These are phyloP conservation scores for Cheilosia pagana DNA, from an alignment of 2,888 invertebrate genomes.

Conservation along the genomic window DNA sequence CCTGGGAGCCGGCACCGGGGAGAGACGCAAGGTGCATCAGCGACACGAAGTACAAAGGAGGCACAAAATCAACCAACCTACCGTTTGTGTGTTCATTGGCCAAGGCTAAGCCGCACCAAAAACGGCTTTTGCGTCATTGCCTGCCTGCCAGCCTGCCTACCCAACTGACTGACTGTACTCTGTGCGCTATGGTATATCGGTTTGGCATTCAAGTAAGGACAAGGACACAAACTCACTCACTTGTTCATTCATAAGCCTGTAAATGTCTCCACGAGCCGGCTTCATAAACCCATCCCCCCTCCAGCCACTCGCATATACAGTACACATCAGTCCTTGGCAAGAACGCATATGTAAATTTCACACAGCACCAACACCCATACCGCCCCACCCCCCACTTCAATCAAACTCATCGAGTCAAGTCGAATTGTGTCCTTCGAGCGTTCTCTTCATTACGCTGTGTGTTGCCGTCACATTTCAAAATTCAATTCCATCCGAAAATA, in stretches of 20 bases:
- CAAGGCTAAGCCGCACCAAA: constrained; percentile 69
- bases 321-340: constrained; percentile 20
- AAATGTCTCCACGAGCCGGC: constrained; percentile 69
- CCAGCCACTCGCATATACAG: too few species aligned
- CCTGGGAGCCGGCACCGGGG: constrained; percentile 33
- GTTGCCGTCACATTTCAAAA: constrained; percentile 18
- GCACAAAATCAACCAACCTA: constrained; percentile 27
- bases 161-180: constrained; percentile 2
- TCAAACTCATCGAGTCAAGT: constrained; percentile 13
- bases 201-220: constrained; percentile 60
- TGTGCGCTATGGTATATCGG: constrained; percentile 9
- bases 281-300: too few species aligned
- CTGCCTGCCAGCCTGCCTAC: constrained; percentile 1
- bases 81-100: constrained; percentile 61
- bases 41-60: constrained; percentile 54
- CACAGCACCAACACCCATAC: neutral
- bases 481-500: constrained; percentile 46
- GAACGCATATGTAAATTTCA: constrained; percentile 18
- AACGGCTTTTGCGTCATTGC: constrained; percentile 71
- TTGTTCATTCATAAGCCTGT: constrained; percentile 62
- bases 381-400: constrained; percentile 2
- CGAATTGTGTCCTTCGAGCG: constrained; percentile 57
- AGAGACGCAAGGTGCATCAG: constrained; percentile 52
- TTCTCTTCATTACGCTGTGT: constrained; percentile 38
- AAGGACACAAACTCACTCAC: constrained; percentile 67